Evolutionary conservation across 2,797 vertebrate species (phyloP), one percentile per base, ranked within the genome.

Genomic region (Furcifer pardalis): DNA sequence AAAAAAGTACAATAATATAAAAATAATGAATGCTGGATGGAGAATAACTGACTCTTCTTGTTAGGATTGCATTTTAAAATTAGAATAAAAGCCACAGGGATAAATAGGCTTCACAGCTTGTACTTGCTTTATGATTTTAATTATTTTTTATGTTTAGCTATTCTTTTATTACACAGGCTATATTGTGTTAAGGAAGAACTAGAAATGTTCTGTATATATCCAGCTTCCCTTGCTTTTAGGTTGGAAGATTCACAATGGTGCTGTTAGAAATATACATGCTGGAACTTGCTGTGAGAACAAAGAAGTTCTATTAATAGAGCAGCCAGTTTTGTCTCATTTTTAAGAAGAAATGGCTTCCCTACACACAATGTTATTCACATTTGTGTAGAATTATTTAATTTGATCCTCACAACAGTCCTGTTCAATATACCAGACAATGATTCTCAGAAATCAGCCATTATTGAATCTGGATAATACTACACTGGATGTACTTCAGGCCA

Each of bases 11-110:
- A 82, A 71, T 30, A 44, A 35, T 52, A n/a, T 59, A 62, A 84
- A 78, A 85, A 72, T 77, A 74, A 17, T 23, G 44, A 83, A 62
- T 68, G 9, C 10, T 5, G 59, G 0, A 75, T 56, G n/a, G 7
- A 83, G 59, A 13, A 59, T 85, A 17, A 49, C 27, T 37, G 59
- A 42, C 44, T 27, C 0, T 10, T 35, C 73, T 75, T 79, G 30
- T 86, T 81, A 80, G 32, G 32, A 32, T 77, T 69, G 63, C 10
- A 32, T 52, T 62, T 89, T 85, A 83, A 82, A 85, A 82, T 79
- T 56, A 81, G 74, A 74, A n/a, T 49, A 63, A 80, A 85, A 85
- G 10, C 5, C 35, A 63, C 3, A 68, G 25, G 9, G 25, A 35
- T 81, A n/a, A 81, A 84, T 74, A 82, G 8, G 60, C 12, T 56